Base-by-base conservation (phyloP, 2,113 vertebrate species). In the Gnathonemus echidnorhynchus region DNA sequence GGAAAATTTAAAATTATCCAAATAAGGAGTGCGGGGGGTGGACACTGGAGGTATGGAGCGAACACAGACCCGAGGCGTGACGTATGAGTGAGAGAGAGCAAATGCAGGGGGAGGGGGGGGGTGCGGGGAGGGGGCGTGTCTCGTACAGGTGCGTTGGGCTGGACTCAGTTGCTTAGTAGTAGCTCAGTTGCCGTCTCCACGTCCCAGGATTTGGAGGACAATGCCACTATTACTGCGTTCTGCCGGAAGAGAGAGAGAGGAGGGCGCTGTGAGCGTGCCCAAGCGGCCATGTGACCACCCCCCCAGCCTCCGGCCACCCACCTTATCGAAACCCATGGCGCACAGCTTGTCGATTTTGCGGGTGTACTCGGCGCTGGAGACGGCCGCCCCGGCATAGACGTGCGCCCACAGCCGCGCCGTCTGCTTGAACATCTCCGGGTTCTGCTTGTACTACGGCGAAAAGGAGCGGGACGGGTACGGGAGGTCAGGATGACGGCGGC, bases 311-410 rank as follows among this genome's bases (percentile, higher is more conserved):
- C 31, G 0, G 74, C 35, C 42, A 62, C 97, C 97, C 96, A 99
- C 98, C 97, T 97, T 99, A 97, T 99, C 98, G 90, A 99, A 99
- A 95, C 98, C 98, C 98, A 99, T 99, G 95, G 98, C 97, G 96
- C 98, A 99, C 94, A 99, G 97, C 94, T 99, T 99, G 96, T 99
- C 98, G 97, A 99, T 98, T 97, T 99, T 99, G 95, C 97, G 96
- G 92, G 97, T 98, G 96, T 98, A 99, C 94, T 99, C 98, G 88
- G 97, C 97, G 96, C 97, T 98, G 95, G 97, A 98, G 95, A 97
- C 96, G 6, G 98, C 98, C 93, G 98, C 98, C 88, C 97, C 97
- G 92, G 97, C 98, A 92, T 99, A 99, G 94, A 99, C 96, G 53
- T 99, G 97, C 90, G 98, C 97, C 98, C 98, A 99, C 93, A 99